Evolutionary conservation across 2,888 invertebrate species (phyloP), one percentile per base, ranked within the genome.

Genomic region (Papilio elwesi): DNA sequence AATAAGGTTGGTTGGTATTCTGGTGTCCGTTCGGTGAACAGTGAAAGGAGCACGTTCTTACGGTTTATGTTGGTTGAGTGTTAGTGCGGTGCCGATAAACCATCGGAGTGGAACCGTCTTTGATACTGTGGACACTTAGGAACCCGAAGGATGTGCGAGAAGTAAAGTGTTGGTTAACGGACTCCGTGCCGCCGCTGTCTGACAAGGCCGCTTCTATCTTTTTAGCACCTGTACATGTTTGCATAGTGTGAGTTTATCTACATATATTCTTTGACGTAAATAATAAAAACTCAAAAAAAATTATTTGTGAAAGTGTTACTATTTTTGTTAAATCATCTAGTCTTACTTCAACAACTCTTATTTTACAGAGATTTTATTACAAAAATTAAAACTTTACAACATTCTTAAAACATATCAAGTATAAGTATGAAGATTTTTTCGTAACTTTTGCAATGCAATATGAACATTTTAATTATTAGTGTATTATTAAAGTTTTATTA

Each of bases 21-120:
- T 79, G 81, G 85, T 85, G 85, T 68, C 72, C 64, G 26, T 86
- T 79, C 80, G 77, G 80, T 81, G 80, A 85, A 86, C 83, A 89
- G 92, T 92, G 92, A 92, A 92, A 92, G 92, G 89, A 85, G 85
- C 80, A 83, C 78, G 81, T 83, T 81, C 77, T 77, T 80, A 77
- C 77, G 77, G 77, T 76, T 79, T 78, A 82, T 85, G 79, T 80
- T 81, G 80, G 78, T 82, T 83, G 84, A 84, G 83, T 83, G 82
- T 85, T 86, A 87, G 83, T 87, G 87, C 81, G 80, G 77, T 80
- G 83, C 81, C 75, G 75, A 76, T 76, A 84, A 77, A 78, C 79
- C 69, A 77, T 79, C 81, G 79, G 84, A 84, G 81, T 82, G 80
- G 81, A 26, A 26, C 26, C 26, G 81, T 77, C 80, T 73, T 80